Base-by-base conservation (phyloP, 2,797 vertebrate species). In the Heteromormyrus szaboi region DNA sequence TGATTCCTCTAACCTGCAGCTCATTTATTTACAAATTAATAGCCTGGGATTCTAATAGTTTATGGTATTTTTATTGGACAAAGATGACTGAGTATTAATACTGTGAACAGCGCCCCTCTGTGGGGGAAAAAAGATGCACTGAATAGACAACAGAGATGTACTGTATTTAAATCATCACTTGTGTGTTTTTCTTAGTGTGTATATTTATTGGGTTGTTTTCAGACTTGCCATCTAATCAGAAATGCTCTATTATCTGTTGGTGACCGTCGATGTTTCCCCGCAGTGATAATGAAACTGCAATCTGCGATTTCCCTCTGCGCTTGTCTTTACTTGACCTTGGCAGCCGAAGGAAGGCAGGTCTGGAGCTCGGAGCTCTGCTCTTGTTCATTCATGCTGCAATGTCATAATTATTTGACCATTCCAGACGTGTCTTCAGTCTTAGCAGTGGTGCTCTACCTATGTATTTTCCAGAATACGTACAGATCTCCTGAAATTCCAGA, bases 401-500 rank as follows among this genome's bases (percentile, higher is more conserved):
- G 79, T 22, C 9, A 72, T 50, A 1, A 29, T 2, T 14, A 48
- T 48, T 37, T 89, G 44, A 48, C 41, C 33, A 9, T 88, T 29
- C 12, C 46, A 12, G 12, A 50, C 9, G 8, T 50, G 46, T 65
- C 25, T 88, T 62, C n/a, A 65, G 3, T 29, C 68, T 76, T 41
- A 17, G 68, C 68, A 41, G 12, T 76, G 14, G 65, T 76, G 0
- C 37, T 29, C n/a, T 41, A 46, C n/a, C 37, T 14, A 1, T 76
- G 33, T 76, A 17, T 76, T 37, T 90, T 41, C 41, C 90, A 93
- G 93, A 59, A 9, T 65, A 51, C 14, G 46, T 89, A 91, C 90
- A 91, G 85, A 59, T 65, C 89, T 25, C 89, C 84, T 19, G 54
- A 62, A 2, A 54, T 59, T n/a, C 88, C 89, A 56, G 81, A 90